phyloP scores from a whole-genome alignment of 2,113 vertebrate species.

The Leucoraja erinaceus region DNA sequence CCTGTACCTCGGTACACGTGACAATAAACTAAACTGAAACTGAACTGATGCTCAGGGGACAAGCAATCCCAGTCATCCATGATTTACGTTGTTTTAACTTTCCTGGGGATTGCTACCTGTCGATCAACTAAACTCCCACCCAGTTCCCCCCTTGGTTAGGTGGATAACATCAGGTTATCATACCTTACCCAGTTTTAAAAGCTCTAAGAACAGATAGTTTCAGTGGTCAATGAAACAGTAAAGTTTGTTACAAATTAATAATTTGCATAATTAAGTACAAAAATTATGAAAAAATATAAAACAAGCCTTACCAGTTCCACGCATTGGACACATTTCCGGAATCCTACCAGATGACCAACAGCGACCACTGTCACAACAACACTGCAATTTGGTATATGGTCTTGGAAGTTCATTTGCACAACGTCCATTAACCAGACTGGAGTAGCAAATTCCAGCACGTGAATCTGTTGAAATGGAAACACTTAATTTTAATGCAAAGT shows the following conservation, averaged over 20 bases:
- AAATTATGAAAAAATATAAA: background rate
- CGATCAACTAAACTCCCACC: too few relatives aligned
- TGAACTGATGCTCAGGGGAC: too few relatives aligned
- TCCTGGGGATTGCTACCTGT: too few relatives aligned
- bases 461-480: conserved; percentile 61
- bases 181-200: background rate
- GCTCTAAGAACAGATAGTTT: background rate
- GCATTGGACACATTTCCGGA: conserved; percentile 87
- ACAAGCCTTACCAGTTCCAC: conserved; percentile 69
- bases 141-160: too few relatives aligned
- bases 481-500: background rate
- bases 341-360: conserved; percentile 76
- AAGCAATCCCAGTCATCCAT: too few relatives aligned
- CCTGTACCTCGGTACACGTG: too few relatives aligned
- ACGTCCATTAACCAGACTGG: conserved; percentile 70
- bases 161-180: background rate
- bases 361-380: conserved; percentile 81
- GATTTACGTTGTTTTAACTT: too few relatives aligned
- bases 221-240: background rate
- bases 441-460: conserved; percentile 82
- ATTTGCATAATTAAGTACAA: background rate
- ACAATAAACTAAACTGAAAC: too few relatives aligned
- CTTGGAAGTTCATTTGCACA: conserved; percentile 78
- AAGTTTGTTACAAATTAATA: background rate
- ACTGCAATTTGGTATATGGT: conserved; percentile 78